Evolutionary conservation across 2,797 vertebrate species (phyloP), one percentile per base, ranked within the genome.

Genomic region (Benthosema pterotum): DNA sequence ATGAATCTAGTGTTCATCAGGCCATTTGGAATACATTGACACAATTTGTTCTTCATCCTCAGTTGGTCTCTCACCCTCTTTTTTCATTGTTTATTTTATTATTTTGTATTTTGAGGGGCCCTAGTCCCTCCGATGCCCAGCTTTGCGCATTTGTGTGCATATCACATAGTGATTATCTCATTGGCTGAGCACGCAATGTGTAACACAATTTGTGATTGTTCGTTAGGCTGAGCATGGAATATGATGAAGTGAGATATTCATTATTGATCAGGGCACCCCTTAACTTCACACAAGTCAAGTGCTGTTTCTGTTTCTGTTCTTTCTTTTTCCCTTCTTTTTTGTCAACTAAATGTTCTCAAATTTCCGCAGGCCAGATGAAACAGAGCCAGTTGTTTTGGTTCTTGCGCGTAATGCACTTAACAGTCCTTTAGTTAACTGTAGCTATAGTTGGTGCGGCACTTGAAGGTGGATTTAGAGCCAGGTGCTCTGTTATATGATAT

Each of bases 381-480:
- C 42, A 0, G 48, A 69, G 12, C 48, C 28, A 32, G 52, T 17
- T 45, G 5, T 25, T 32, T 32, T 6, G 50, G 48, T 57, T 69
- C 62, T 66, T 17, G 15, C 14, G 25, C 69, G 28, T 83, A 85
- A 87, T 84, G 74, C 60, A 47, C 28, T 75, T 77, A 81, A 16
- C 83, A 82, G 77, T 63, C 79, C 74, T 82, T 77, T 15, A 48
- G 17, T 63, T 65, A 65, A 75, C 60, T 74, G 62, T 60, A 65
- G 72, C 60, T 74, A 60, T 61, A 55, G n/a, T n/a, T 57, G 12
- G 9, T 69, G 67, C 72, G 66, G 75, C 80, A 73, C 62, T 78
- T 72, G 64, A 51, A 56, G n/a, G 28, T 52, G 16, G 49, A 52
- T 51, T 17, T 18, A 4, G 13, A 50, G 42, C 50, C 45, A 49